Percentiles rank a stretch among this genome's conserved stretches.
Conservation (phyloP, 2,888 invertebrate species). For the Cosmorhoe ocellata region DNA sequence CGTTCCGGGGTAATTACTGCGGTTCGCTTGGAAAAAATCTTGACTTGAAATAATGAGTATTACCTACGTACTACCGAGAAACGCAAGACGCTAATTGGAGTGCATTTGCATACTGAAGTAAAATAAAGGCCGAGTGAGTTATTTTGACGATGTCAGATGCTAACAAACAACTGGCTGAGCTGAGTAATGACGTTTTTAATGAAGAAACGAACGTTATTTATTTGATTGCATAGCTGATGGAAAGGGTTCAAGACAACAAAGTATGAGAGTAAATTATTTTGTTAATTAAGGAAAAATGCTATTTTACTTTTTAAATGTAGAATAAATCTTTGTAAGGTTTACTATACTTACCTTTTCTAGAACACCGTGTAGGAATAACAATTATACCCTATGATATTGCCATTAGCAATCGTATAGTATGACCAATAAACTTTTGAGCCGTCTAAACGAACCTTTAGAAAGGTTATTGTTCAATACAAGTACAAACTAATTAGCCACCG, state of each 20-base stretch:
- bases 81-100: conserved; percentile 76
- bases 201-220: conserved; percentile 19
- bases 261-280: too few relatives aligned
- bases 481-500: too few relatives aligned
- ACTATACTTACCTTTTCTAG: too few relatives aligned
- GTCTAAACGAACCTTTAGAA: too few relatives aligned
- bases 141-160: conserved; percentile 67
- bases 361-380: too few relatives aligned
- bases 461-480: too few relatives aligned
- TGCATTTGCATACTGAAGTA: conserved; percentile 78
- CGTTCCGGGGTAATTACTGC: conserved; percentile 74
- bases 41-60: conserved; percentile 75
- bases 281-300: too few relatives aligned
- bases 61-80: conserved; percentile 67
- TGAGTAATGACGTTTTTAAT: conserved; percentile 38
- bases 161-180: conserved; percentile 48
- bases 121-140: conserved; percentile 70
- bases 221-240: conserved; percentile 3
- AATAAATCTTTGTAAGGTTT: too few relatives aligned
- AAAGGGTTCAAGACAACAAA: background rate
- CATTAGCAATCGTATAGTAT: too few relatives aligned
- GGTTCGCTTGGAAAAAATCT: conserved; percentile 61
- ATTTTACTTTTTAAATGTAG: too few relatives aligned
- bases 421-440: too few relatives aligned
- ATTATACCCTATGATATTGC: too few relatives aligned